These are phyloP conservation scores for Cuculus canorus DNA, from an alignment of 2,797 vertebrate genomes.

Conservation along the genomic window DNA sequence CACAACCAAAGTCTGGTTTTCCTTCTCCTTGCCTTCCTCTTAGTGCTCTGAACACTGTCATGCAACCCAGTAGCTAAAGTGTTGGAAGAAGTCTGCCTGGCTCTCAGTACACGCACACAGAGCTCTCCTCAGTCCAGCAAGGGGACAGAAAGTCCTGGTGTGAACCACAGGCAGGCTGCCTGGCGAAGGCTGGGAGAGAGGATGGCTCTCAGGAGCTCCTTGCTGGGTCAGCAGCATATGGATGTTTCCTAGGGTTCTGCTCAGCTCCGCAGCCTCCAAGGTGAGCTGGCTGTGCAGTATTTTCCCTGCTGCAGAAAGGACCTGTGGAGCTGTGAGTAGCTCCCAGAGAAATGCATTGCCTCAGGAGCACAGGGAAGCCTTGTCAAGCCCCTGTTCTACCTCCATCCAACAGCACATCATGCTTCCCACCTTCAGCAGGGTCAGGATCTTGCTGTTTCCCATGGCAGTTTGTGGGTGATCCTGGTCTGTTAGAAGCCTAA, in stretches of 20 bases:
- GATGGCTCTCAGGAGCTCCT: neutral
- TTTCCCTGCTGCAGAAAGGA: neutral
- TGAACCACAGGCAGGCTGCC: neutral
- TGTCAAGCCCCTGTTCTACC: neutral
- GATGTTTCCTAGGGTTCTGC: neutral
- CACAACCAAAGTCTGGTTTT: neutral
- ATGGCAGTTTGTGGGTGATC: fast-evolving
- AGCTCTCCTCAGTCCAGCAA: neutral
- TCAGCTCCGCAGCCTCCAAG: neutral
- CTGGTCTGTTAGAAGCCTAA: neutral
- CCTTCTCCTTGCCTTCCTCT: neutral
- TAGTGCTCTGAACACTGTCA: neutral
- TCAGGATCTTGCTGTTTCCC: neutral
- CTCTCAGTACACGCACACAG: neutral
- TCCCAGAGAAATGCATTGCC: neutral
- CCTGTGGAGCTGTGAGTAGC: neutral
- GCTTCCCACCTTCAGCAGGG: neutral
- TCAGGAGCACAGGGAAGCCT: neutral
- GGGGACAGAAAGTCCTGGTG: neutral
- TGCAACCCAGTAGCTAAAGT: neutral
- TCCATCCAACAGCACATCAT: neutral
- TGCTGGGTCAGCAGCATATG: neutral
- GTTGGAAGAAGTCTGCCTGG: neutral
- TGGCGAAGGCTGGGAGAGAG: neutral
- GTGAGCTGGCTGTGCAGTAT: neutral